Evolutionary conservation across 2,888 invertebrate species (phyloP).

Genomic region (Nipponacmea schrenckii): DNA sequence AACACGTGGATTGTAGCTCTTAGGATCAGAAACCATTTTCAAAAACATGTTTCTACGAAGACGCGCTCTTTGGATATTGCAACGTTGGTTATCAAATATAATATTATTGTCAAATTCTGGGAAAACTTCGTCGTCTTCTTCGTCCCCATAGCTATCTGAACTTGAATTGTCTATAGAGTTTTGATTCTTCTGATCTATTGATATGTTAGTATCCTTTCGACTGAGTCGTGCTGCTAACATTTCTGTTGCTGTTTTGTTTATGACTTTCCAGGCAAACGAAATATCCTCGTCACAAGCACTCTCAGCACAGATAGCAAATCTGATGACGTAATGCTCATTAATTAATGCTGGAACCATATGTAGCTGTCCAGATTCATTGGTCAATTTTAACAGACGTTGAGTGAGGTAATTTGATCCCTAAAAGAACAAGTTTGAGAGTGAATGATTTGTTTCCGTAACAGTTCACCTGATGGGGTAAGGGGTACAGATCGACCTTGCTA

Average conservation of each 20-base stretch:
- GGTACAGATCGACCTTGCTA: background rate
- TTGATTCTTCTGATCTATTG: too few species aligned
- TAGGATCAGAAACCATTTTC: slow-evolving; percentile 67
- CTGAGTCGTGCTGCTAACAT: slow-evolving; percentile 23
- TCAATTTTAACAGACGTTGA: slow-evolving; percentile 88
- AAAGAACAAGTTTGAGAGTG: slow-evolving; percentile 55
- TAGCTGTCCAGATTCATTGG: slow-evolving; percentile 93
- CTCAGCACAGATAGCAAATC: slow-evolving; percentile 94
- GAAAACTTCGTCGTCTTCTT: slow-evolving; percentile 53
- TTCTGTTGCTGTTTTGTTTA: slow-evolving; percentile 44
- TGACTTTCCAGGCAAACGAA: slow-evolving; percentile 69
- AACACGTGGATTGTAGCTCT: slow-evolving; percentile 63
- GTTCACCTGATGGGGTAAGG: too few species aligned
- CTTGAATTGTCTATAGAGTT: slow-evolving; percentile 14
- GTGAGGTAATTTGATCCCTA: slow-evolving; percentile 80
- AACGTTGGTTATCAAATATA: slow-evolving; percentile 54
- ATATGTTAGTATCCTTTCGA: slow-evolving; percentile 28
- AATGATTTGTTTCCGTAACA: too few species aligned
- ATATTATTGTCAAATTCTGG: slow-evolving; percentile 50
- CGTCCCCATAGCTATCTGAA: slow-evolving; percentile 25
- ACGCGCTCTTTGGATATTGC: slow-evolving; percentile 47
- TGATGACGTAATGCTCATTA: slow-evolving; percentile 88
- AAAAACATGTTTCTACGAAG: slow-evolving; percentile 62
- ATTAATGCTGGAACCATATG: slow-evolving; percentile 97
- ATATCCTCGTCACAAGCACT: slow-evolving; percentile 85